Percentiles rank a stretch among this genome's conserved stretches.
These are phyloP conservation scores for Venustoraphidia nigricollis DNA, from an alignment of 2,888 invertebrate species.

Conservation along the genomic window DNA sequence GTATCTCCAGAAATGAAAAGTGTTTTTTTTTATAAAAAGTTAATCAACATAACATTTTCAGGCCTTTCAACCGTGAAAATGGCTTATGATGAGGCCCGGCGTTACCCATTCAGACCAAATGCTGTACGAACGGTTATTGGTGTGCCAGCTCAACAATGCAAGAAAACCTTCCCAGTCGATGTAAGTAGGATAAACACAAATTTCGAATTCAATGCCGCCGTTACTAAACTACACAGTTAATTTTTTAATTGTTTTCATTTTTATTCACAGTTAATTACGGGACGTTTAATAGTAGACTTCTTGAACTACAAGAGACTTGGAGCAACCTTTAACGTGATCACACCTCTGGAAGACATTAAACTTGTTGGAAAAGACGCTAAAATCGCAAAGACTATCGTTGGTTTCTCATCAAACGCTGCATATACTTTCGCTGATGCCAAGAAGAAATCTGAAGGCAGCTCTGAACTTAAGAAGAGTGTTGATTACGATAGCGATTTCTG, in stretches of 20 bases:
- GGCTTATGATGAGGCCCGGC: conserved; percentile 45
- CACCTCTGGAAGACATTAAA: conserved; percentile 36
- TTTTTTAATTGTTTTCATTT: no score
- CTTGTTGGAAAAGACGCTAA: conserved; percentile 38
- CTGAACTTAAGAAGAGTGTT: conserved; percentile 38
- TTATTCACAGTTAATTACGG: conserved; percentile 6
- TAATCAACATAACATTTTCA: conserved; percentile 11
- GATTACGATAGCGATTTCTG: conserved; percentile 43
- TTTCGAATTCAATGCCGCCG: background rate
- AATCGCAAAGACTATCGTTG: conserved; percentile 38
- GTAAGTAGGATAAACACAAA: background rate
- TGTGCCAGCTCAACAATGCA: background rate
- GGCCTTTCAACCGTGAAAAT: conserved; percentile 37
- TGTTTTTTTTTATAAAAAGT: no score
- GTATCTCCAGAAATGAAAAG: no score
- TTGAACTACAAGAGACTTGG: conserved; percentile 32
- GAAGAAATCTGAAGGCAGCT: conserved; percentile 40
- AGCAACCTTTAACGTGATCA: conserved; percentile 43
- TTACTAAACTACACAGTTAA: no score
- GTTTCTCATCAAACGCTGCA: conserved; percentile 39
- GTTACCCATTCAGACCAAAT: conserved; percentile 60
- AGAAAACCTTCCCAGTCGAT: background rate
- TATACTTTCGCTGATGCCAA: conserved; percentile 45
- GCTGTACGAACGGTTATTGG: conserved; percentile 44
- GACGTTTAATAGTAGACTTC: conserved; percentile 20